phyloP scores from a whole-genome alignment of 2,113 vertebrate species.

The Callopanchax toddi region DNA sequence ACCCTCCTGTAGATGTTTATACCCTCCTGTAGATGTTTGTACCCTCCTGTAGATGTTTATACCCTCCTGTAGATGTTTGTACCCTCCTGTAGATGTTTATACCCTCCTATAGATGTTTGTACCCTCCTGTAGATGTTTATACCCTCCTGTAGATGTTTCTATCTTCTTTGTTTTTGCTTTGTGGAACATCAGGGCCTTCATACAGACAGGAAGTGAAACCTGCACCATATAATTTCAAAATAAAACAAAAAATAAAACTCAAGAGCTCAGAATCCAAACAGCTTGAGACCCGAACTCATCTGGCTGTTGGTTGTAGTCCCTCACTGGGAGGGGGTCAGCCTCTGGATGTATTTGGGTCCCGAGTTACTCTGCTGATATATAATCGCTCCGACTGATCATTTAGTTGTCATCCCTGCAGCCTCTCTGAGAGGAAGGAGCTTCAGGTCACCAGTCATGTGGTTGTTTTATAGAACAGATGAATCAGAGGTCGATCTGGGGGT shows the following conservation, averaged over 20 bases:
- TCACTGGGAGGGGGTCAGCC: not conserved
- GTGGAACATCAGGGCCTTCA: not conserved
- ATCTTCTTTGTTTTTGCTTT: not conserved
- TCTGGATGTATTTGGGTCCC: conserved; percentile 1
- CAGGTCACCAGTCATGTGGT: conserved; percentile 18
- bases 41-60: too few relatives aligned
- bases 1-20: too few relatives aligned
- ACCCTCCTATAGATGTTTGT: too few relatives aligned
- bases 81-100: too few relatives aligned
- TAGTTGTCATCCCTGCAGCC: conserved; percentile 6
- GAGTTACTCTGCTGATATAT: conserved; percentile 13
- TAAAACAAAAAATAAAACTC: not conserved
- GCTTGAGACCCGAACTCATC: not conserved
- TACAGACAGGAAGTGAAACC: not conserved
- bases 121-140: too few relatives aligned
- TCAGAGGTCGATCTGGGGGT: not conserved
- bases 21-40: too few relatives aligned
- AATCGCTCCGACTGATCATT: not conserved
- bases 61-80: too few relatives aligned
- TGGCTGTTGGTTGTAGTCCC: not conserved
- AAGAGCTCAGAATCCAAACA: not conserved
- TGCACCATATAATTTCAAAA: not conserved
- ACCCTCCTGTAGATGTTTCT: too few relatives aligned
- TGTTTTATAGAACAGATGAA: conserved; percentile 17
- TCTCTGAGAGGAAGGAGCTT: not conserved